A percentile compares a stretch with the other conserved stretches of the same genome.
Evolutionary conservation across 2,113 vertebrate genomes (phyloP).

Genomic region (Menura novaehollandiae): DNA sequence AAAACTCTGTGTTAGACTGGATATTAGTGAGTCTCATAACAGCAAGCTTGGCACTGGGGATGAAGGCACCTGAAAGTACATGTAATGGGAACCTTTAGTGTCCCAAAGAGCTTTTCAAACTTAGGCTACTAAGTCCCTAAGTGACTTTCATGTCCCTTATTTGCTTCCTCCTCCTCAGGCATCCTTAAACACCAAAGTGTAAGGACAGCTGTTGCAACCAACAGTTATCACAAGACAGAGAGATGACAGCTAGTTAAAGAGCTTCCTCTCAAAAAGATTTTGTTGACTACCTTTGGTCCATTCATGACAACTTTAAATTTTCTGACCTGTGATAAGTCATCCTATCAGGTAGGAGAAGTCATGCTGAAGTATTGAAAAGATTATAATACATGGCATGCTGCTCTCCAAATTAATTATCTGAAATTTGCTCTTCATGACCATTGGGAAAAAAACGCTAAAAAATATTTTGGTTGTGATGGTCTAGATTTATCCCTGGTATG

Average conservation of each 20-base stretch:
- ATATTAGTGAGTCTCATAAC: fast-evolving
- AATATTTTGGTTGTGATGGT: background rate
- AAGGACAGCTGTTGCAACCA: background rate
- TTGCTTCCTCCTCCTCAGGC: fast-evolving
- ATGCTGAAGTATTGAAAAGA: background rate
- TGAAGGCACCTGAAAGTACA: background rate
- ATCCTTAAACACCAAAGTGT: background rate
- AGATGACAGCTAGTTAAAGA: background rate
- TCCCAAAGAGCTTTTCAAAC: background rate
- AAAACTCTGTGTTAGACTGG: background rate
- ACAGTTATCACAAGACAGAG: background rate
- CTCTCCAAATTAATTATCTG: background rate
- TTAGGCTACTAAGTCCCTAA: background rate
- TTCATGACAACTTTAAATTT: background rate
- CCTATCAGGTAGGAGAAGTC: background rate
- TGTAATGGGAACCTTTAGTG: background rate
- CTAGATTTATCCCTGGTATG: background rate
- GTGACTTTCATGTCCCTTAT: background rate
- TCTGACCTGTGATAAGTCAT: background rate
- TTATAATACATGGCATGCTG: background rate
- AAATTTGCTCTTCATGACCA: background rate
- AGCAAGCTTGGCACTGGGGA: background rate
- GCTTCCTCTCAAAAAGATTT: background rate
- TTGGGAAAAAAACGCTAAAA: background rate
- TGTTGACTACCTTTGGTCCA: background rate